These are phyloP conservation scores for Calypte anna DNA, from an alignment of 2,113 vertebrate species.

Conservation along the genomic window DNA sequence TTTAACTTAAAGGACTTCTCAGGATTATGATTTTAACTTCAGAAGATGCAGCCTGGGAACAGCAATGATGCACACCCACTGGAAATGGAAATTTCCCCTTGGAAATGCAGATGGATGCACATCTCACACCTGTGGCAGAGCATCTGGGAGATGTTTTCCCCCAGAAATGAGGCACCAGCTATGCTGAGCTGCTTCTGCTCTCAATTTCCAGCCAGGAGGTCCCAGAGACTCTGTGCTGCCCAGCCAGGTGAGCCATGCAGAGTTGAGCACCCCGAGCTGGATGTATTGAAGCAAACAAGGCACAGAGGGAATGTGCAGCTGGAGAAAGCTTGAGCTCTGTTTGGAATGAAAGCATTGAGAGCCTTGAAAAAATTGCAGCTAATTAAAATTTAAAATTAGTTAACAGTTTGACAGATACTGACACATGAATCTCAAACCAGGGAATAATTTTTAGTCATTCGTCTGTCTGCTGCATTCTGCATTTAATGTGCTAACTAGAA, in stretches of 20 bases:
- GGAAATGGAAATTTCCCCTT: not conserved
- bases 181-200: rapidly evolving
- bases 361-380: not conserved
- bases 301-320: not conserved
- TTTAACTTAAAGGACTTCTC: not conserved
- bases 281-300: not conserved
- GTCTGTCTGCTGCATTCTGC: not conserved
- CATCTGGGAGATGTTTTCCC: not conserved
- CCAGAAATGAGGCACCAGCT: rapidly evolving
- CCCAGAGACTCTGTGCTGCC: rapidly evolving
- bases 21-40: not conserved
- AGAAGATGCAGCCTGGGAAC: not conserved
- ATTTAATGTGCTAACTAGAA: not conserved
- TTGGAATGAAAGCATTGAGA: not conserved
- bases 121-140: not conserved
- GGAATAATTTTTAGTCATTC: slow-evolving; percentile 47
- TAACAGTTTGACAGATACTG: slow-evolving; percentile 42
- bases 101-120: not conserved
- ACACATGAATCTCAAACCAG: slow-evolving; percentile 32
- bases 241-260: rapidly evolving
- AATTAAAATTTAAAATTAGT: slow-evolving; percentile 46
- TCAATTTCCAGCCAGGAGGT: rapidly evolving
- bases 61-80: not conserved
- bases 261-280: rapidly evolving
- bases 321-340: not conserved